Evolutionary conservation across 2,797 vertebrate species (phyloP), one percentile per base, ranked within the genome.

Genomic region (Tragopan temminckii): DNA sequence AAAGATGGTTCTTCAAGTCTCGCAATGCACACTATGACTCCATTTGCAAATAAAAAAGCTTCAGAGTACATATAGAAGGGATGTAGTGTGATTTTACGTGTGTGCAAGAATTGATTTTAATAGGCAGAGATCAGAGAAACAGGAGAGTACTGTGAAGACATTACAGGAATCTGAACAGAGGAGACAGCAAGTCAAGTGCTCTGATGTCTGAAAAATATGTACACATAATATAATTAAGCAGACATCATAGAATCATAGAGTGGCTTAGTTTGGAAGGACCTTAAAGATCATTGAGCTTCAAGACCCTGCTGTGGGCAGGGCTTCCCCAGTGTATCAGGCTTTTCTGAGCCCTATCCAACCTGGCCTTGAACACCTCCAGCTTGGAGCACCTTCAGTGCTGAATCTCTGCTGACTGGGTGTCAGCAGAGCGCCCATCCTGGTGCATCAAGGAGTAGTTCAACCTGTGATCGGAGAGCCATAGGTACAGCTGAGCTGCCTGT

Each of bases 381-480:
- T 40, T 23, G 46, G 67, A 88, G 50, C 52, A 53, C 9, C 52
- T 31, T 17, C 10, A 50, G 35, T 5, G 13, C 14, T 11, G 9
- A 59, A 63, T 23, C 35, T 43, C 17, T 80, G 27, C 61, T 91
- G 89, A 4, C 43, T 64, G 46, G 15, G 2, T 52, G 11, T 79
- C 74, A 88, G 70, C 78, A 67, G 4, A 0, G 1, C 4, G 7
- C 68, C 5, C 20, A 14, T 61, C 82, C 20, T 13, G 11, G 27
- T 46, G 33, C 38, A 48, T 14, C 16, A 7, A 45, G 67, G 23
- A 79, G 24, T 33, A 66, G 45, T 8, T 81, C 48, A 24, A 72
- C 59, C 29, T 0, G 0, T 23, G 53, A 2, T 16, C 52, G 72
- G 72, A 75, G 67, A 17, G 0, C 2, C 4, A 8, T 12, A 18